Evolutionary conservation across 2,113 vertebrate genomes (phyloP), one percentile per base, ranked within the genome.

Genomic region (Rhinoptilus africanus): DNA sequence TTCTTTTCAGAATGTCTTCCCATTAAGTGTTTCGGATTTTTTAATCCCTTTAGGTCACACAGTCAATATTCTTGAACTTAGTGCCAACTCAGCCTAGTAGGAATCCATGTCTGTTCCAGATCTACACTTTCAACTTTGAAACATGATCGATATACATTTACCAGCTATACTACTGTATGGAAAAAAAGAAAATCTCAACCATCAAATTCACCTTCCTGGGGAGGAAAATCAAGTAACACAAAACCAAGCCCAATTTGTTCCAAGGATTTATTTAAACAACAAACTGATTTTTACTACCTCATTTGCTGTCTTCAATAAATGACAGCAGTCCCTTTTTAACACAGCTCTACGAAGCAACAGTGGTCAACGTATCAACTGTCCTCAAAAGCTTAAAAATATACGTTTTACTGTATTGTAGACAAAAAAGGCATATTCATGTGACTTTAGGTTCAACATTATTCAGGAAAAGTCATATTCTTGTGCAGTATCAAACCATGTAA

Each of bases 231-330:
- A 97, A 89, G 62, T 69, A 48, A 90, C 86, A 67, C 23, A 94
- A 88, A 90, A 66, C 51, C 71, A 80, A 86, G 27, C 35, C 62
- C 2, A 77, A 89, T 78, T 35, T 84, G 48, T 79, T 72, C 83
- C 80, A 92, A 74, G 39, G 68, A 95, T 72, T 90, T 89, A 92
- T 88, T 96, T 89, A 89, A 96, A 91, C 59, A 95, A 92, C 50
- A 84, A 96, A 78, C 89, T 93, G 14, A 81, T 94, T 86, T 94
- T 95, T 91, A 96, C 95, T 96, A 93, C 92, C 95, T 96, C 92
- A 93, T 95, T 96, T 94, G 66, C 94, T 96, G 92, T 93, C 73
- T 85, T 97, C 92, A 95, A 89, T 90, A 97, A 92, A 88, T 95
- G 94, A 96, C 91, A 97, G 90, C 86, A 94, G 85, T 93, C 89